Conservation (phyloP, 1,140 invertebrate genomes). For the Formica exsecta region DNA sequence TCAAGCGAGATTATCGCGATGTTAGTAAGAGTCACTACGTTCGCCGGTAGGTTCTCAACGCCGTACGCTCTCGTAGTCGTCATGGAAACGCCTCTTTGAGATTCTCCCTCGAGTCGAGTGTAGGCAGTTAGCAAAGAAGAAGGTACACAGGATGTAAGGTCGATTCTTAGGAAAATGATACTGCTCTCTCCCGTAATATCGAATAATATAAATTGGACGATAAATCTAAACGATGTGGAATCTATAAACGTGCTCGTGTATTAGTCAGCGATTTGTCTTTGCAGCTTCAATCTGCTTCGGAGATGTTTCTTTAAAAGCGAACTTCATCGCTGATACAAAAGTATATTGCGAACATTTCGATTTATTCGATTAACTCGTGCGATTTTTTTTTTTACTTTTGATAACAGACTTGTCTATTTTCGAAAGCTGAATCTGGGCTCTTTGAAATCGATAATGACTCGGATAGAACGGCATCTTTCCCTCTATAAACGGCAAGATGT, state of each 20-base stretch:
- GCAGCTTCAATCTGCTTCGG: background rate
- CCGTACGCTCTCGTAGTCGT: constrained; percentile 71
- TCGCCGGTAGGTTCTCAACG: constrained; percentile 40
- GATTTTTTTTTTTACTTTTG: background rate
- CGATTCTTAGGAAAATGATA: constrained; percentile 38
- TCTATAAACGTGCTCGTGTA: background rate
- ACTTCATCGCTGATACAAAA: background rate
- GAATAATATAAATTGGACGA: constrained; percentile 37
- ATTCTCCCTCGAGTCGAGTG: constrained; percentile 64
- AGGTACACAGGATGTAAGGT: constrained; percentile 54
- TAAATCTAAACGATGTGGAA: constrained; percentile 64
- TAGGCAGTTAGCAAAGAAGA: constrained; percentile 67
- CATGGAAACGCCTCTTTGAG: constrained; percentile 78
- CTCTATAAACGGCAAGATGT: background rate
- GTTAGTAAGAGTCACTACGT: constrained; percentile 28
- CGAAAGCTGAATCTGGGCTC: background rate
- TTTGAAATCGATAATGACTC: constrained; percentile 11
- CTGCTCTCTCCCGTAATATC: constrained; percentile 27
- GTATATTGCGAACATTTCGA: background rate
- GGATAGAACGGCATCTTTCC: background rate
- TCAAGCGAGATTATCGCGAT: constrained; percentile 41
- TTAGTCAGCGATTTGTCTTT: background rate
- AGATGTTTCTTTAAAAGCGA: background rate
- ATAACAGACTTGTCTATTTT: background rate
- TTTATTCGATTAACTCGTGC: background rate